Base-by-base conservation (phyloP, 2,888 invertebrate species). In the Eugnorisma glareosa region DNA sequence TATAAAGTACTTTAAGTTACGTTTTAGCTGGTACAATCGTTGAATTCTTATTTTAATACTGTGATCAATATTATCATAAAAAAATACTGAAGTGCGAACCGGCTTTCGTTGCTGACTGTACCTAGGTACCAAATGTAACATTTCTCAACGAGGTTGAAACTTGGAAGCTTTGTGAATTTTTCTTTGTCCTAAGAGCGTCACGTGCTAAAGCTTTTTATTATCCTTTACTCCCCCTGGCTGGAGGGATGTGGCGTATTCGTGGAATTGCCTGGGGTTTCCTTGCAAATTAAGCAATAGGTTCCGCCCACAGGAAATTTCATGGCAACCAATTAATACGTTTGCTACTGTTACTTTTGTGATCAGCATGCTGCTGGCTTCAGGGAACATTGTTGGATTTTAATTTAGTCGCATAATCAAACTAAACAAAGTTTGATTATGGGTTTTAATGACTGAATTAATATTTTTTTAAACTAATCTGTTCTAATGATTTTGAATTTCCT, bases 171-270 rank as follows among this genome's bases (percentile, higher is more conserved):
- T 88, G 90, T 87, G 90, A 92, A 92, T 92, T 93, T 91, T 94
- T 93, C 93, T 93, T 94, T 93, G 93, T 93, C 92, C 90, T 91
- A 91, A 93, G 85, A 90, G 86, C 91, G 93, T 94, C 96, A 95
- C 96, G 95, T 95, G 91, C 93, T 90, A 90, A 92, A 94, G 93
- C 93, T 90, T 94, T 95, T 95, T 95, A 95, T 95, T 94, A 94
- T 93, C 90, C 90, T 81, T 81, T 85, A 86, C 90, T 88, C 84
- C 88, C 84, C 86, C 75, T 81, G 77, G 75, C 70, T 76, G 75
- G 79, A 76, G 88, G 87, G 83, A 83, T 86, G 84, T 86, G 88
- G 83, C 81, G 86, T 85, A 82, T 89, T 89, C 87, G 89, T 82
- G 81, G 81, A 89, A 91, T 90, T 85, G 80, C 86, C 82, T 57